These are phyloP conservation scores for Scopus umbretta DNA, from an alignment of 2,113 vertebrate species.

Conservation along the genomic window DNA sequence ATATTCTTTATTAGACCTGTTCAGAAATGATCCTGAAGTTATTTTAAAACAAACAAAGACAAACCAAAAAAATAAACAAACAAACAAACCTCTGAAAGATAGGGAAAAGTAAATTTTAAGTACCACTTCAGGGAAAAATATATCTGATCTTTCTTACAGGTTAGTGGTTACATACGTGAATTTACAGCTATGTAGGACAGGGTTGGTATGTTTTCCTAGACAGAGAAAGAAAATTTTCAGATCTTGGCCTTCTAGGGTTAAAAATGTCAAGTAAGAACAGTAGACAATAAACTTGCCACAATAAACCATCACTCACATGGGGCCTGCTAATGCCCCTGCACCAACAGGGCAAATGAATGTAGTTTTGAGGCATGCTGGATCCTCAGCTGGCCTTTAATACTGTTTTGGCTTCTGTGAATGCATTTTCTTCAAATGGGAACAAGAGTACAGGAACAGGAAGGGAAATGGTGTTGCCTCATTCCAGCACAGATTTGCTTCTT, in stretches of 20 bases:
- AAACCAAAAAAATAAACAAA: rapidly evolving
- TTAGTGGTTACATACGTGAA: not conserved
- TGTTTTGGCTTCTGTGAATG: not conserved
- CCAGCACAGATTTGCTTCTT: not conserved
- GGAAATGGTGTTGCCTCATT: not conserved
- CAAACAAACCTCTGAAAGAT: rapidly evolving
- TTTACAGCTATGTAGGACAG: not conserved
- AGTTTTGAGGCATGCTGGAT: not conserved
- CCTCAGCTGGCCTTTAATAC: not conserved
- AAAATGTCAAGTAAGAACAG: not conserved
- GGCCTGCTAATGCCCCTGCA: not conserved
- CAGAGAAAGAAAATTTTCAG: not conserved
- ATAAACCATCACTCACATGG: not conserved
- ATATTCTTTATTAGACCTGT: not conserved
- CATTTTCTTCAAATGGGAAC: not conserved
- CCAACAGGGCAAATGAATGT: not conserved
- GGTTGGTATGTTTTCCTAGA: not conserved
- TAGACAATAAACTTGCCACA: not conserved
- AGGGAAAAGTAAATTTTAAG: not conserved
- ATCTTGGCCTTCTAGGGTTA: not conserved
- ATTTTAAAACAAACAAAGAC: not conserved
- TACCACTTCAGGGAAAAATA: not conserved
- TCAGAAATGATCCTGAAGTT: not conserved
- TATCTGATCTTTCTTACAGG: not conserved
- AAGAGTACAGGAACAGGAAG: not conserved